phyloP scores from a whole-genome alignment of 2,797 vertebrate species.

The Mormyrus hasselquistii region DNA sequence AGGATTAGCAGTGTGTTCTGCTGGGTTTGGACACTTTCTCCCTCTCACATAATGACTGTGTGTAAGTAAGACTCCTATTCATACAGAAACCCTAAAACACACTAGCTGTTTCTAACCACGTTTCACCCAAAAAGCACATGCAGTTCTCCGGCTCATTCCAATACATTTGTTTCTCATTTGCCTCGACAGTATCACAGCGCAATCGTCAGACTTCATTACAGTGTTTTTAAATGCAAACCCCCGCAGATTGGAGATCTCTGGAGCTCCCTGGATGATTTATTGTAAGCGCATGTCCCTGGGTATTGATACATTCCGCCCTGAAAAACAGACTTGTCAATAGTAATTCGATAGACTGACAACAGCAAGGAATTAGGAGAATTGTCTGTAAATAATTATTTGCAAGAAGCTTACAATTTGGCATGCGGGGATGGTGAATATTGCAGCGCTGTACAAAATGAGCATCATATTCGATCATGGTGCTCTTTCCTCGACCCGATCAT shows the following conservation, averaged over 20 bases:
- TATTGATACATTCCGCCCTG: conserved; percentile 30
- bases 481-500: conserved; percentile 46
- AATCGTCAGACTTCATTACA: conserved; percentile 48
- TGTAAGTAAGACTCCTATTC: conserved; percentile 42
- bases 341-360: conserved; percentile 44
- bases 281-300: conserved; percentile 39
- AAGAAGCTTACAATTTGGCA: conserved; percentile 48
- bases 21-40: conserved; percentile 41
- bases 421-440: conserved; percentile 37
- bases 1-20: conserved; percentile 48
- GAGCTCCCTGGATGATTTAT: conserved; percentile 35
- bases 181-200: conserved; percentile 39
- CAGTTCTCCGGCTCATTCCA: conserved; percentile 48
- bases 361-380: conserved; percentile 34
- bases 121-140: conserved; percentile 45
- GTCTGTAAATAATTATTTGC: conserved; percentile 40
- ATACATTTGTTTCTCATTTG: conserved; percentile 39
- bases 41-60: conserved; percentile 48
- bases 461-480: conserved; percentile 24
- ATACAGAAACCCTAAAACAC: conserved; percentile 53
- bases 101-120: conserved; percentile 41
- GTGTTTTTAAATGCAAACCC: conserved; percentile 43
- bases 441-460: conserved; percentile 23
- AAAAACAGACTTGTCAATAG: conserved; percentile 38
- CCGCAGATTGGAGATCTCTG: conserved; percentile 39